A percentile compares a stretch with the other conserved stretches of the same genome.
phyloP scores from a whole-genome alignment of 2,797 vertebrate genomes.

The Sorex maritimensis region DNA sequence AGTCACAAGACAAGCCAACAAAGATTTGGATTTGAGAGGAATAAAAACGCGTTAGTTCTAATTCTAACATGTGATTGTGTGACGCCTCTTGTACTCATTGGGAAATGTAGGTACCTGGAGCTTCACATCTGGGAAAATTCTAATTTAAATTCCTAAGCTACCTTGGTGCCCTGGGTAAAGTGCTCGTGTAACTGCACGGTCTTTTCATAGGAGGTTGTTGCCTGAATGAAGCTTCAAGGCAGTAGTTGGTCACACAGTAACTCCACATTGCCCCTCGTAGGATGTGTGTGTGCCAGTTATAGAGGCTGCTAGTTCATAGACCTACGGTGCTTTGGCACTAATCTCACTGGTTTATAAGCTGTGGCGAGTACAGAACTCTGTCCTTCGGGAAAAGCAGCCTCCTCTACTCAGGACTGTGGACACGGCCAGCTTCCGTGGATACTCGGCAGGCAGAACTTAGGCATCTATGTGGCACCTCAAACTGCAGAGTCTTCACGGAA shows the following conservation, averaged over 20 bases:
- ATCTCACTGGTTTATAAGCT: constrained; percentile 79
- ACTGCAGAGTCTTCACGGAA: not conserved
- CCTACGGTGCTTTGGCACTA: constrained; percentile 54
- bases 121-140: constrained; percentile 70
- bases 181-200: not conserved
- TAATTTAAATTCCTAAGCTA: constrained; percentile 78
- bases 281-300: constrained; percentile 31
- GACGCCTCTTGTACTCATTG: constrained; percentile 25
- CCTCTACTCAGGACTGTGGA: constrained; percentile 6
- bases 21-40: too few relatives aligned
- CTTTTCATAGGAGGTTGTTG: constrained; percentile 67
- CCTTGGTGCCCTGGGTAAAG: constrained; percentile 74
- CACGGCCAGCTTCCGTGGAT: not conserved
- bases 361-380: constrained; percentile 70
- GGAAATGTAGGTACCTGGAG: constrained; percentile 49
- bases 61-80: constrained; percentile 44
- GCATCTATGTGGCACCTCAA: not conserved
- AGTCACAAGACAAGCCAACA: constrained; percentile 66
- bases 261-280: not conserved
- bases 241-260: constrained; percentile 17
- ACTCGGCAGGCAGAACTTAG: not conserved
- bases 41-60: too few relatives aligned
- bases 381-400: not conserved
- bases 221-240: constrained; percentile 19
- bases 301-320: constrained; percentile 59